Base-by-base conservation (phyloP, 2,797 vertebrate genomes). In the Hylomyscus alleni region DNA sequence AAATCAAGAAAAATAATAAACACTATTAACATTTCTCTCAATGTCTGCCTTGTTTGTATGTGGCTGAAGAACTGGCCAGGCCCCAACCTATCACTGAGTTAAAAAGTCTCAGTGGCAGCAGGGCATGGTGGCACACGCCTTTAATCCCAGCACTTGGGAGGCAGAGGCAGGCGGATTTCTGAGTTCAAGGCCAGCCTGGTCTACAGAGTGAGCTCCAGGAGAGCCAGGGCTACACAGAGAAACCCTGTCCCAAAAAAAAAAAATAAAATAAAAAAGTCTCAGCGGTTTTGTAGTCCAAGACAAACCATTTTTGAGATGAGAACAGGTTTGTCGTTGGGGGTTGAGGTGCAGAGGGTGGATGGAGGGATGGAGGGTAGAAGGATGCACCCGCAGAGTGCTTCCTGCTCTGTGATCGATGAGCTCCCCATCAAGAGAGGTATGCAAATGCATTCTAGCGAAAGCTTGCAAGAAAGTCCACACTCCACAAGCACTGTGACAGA, bases 1-100 rank as follows among this genome's bases (percentile, higher is more conserved):
- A 94, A 96, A 86, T 96, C 94, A 89, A 95, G 95, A 92, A 95
- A 96, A 97, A 94, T 96, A 96, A 96, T 92, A 92, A 92, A 75
- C 58, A 52, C 40, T 69, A 80, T 96, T 96, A 96, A 94, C 67
- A 93, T 90, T 85, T 80, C 89, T 94, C 80, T 92, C 84, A 81
- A 88, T 69, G 84, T 86, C 95, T 58, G 73, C 84, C 73, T 95
- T n/a, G 0, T n/a, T 80, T 76, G 31, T 26, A 77, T 22, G 90
- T 90, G 40, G 52, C 94, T 78, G 20, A 91, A 67, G 69, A 87
- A 37, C 37, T 22, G 37, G 15, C 90, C 60, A 37, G 20, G 17
- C 34, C 84, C 22, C 52, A 44, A 44, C 6, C 52, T 88, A 52
- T 40, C 69, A 58, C 84, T 40, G 40, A 47, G 73, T 73, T 56